Base-by-base conservation (phyloP, 2,888 invertebrate genomes). In the Phrixothrix hirtus region DNA sequence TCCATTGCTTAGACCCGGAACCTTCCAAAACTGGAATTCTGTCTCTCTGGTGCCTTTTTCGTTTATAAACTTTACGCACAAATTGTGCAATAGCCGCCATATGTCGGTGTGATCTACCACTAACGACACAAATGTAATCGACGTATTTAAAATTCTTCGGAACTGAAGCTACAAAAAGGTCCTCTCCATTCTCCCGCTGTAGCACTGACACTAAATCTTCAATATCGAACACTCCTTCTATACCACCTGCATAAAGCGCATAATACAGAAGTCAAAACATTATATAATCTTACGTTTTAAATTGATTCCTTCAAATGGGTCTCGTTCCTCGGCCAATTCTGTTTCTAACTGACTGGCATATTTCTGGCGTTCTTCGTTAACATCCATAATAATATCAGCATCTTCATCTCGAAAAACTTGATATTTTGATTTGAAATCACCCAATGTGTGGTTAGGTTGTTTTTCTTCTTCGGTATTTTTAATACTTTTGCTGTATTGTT, bases 201-300 rank as follows among this genome's bases (percentile, higher is more conserved):
- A 97, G 75, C 14, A 93, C 75, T 11, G 85, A 81, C 0, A 95
- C 85, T 36, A 96, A 75, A 59, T 95, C 92, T 69, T 92, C 88
- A 32, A 95, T 81, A 64, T 96, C 95, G 77, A 86, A 95, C 0
- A 95, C 95, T 17, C 95, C 95, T 59, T 74, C 80, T 53, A 79
- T 66, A 9, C 95, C 96, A 70, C 89, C 95, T 95, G 68, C 29
- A 12, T 42, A 46, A n/a, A 2, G n/a, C 15, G n/a, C 9, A 35
- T 32, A 35, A 17, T 14, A 15, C 3, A 10, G 1, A 29, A 9
- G 7, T 6, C 25, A 25, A 25, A 25, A 25, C 7, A 7, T 25
- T 25, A 7, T 7, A 25, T 9, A 15, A 34, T 14, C 2, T 17
- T 77, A 87, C 86, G 80, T 69, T 81, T 67, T 58, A 86, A 66